Base-by-base conservation (phyloP, 2,113 vertebrate species). In the Oenanthe melanoleuca region DNA sequence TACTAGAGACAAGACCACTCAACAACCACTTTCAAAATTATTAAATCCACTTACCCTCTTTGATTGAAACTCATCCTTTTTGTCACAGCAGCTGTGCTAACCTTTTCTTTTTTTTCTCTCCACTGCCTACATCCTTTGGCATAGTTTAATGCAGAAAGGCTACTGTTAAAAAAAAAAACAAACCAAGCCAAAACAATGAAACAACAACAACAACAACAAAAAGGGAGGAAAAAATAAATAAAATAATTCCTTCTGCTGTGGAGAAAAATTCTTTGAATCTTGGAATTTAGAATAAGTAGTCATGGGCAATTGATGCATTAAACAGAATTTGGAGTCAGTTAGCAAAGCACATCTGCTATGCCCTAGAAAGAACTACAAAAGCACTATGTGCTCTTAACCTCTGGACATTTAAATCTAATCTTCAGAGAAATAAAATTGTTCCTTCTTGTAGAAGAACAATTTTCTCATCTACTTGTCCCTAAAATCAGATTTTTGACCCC, bases 241-340 rank as follows among this genome's bases (percentile, higher is more conserved):
- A 61, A 81, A 77, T 40, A 1, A 52, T 56, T 79, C 12, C 14
- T 13, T 75, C 29, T 72, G 5, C 20, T 92, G 18, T 56, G 38
- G 28, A 73, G 67, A 38, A 65, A 81, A 20, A 10, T 67, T 52
- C 14, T 52, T 52, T 26, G 50, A 52, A 28, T 89, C 38, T 89
- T 92, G 65, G 80, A 95, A 93, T 60, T 91, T 64, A 82, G 29
- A 95, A 50, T 74, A 95, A 91, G 26, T 79, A 88, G 45, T 80
- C 15, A 73, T 34, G 5, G 83, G 14, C 12, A 90, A 92, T 28
- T 66, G 40, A 55, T 84, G 38, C 9, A 79, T 91, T 94, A 86
- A 95, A 94, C 13, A 73, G 63, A 92, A 90, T 11, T 49, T 91
- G 31, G 79, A 96, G 64, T 88, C 86, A 70, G 53, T 80, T 47